Evolutionary conservation across 1,140 invertebrate species (phyloP).

Genomic region (Drosophila kohkoa): DNA sequence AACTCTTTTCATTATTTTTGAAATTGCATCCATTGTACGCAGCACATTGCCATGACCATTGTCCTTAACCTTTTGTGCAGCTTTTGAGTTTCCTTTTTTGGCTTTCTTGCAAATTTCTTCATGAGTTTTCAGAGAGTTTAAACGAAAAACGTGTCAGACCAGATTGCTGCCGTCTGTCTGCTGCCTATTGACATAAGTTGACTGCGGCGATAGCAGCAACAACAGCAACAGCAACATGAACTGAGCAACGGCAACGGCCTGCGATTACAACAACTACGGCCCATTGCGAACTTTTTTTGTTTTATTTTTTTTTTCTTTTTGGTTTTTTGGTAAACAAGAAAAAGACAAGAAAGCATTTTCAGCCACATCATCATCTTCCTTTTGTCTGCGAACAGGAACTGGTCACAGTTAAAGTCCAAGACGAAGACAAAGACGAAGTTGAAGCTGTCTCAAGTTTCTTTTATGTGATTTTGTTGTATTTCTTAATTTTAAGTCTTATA

Average conservation of each 20-base stretch:
- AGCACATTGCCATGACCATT: slow-evolving; percentile 20
- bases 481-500: slow-evolving; percentile 68
- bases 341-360: slow-evolving; percentile 48
- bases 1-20: not conserved
- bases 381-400: slow-evolving; percentile 75
- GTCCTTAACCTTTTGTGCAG: slow-evolving; percentile 73
- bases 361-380: slow-evolving; percentile 73
- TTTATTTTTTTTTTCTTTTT: slow-evolving; percentile 29
- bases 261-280: slow-evolving; percentile 50
- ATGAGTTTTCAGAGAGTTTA: slow-evolving; percentile 28
- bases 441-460: slow-evolving; percentile 54
- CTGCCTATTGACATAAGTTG: slow-evolving; percentile 68
- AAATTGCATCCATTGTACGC: not conserved
- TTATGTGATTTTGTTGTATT: slow-evolving; percentile 59
- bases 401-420: slow-evolving; percentile 47
- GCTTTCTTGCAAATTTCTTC: slow-evolving; percentile 59
- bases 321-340: slow-evolving; percentile 28
- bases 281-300: slow-evolving; percentile 42
- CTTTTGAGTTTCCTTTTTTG: slow-evolving; percentile 58
- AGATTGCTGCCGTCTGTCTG: slow-evolving; percentile 64
- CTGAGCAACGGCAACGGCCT: slow-evolving; percentile 51
- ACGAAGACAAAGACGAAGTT: slow-evolving; percentile 23
- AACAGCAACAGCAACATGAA: not conserved
- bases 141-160: slow-evolving; percentile 62
- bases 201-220: slow-evolving; percentile 35